phyloP scores from a whole-genome alignment of 2,888 invertebrate species.

The Cecidostiba fungosa region DNA sequence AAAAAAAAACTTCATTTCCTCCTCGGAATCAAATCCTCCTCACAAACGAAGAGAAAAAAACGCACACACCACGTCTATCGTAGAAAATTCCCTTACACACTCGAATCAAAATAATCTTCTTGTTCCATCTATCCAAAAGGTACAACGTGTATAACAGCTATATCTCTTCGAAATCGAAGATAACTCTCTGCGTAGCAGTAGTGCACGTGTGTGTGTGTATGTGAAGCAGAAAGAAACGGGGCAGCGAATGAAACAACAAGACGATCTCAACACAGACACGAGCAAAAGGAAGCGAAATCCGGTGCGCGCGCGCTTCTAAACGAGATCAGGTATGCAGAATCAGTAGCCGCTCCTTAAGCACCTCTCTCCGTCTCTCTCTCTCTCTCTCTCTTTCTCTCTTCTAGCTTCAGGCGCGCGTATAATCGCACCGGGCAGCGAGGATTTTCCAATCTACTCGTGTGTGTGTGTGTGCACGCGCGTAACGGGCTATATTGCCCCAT shows the following conservation, averaged over 20 bases:
- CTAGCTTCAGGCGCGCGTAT: slow-evolving; percentile 53
- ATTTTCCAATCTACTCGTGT: slow-evolving; percentile 50
- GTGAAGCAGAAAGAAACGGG: slow-evolving; percentile 16
- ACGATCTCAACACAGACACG: background rate
- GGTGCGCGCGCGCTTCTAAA: slow-evolving; percentile 54
- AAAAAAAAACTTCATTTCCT: slow-evolving; percentile 27
- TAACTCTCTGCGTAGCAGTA: background rate
- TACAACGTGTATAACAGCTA: background rate
- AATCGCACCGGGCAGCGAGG: slow-evolving; percentile 57
- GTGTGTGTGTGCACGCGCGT: slow-evolving; percentile 11
- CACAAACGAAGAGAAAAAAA: background rate
- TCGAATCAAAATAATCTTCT: slow-evolving; percentile 35
- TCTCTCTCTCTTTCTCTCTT: slow-evolving; percentile 26
- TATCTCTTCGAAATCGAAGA: slow-evolving; percentile 50
- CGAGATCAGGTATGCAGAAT: slow-evolving; percentile 65
- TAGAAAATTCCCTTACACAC: background rate
- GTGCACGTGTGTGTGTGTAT: background rate
- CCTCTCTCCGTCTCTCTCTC: slow-evolving; percentile 44
- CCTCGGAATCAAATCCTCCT: slow-evolving; percentile 18
- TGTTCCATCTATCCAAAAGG: slow-evolving; percentile 20
- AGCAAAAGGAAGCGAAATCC: slow-evolving; percentile 47
- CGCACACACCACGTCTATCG: background rate
- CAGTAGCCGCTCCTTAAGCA: slow-evolving; percentile 65
- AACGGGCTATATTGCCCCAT: slow-evolving; percentile 55
- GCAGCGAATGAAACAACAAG: slow-evolving; percentile 14